Evolutionary conservation across 2,113 vertebrate genomes (phyloP).

Genomic region (Panurus biarmicus): DNA sequence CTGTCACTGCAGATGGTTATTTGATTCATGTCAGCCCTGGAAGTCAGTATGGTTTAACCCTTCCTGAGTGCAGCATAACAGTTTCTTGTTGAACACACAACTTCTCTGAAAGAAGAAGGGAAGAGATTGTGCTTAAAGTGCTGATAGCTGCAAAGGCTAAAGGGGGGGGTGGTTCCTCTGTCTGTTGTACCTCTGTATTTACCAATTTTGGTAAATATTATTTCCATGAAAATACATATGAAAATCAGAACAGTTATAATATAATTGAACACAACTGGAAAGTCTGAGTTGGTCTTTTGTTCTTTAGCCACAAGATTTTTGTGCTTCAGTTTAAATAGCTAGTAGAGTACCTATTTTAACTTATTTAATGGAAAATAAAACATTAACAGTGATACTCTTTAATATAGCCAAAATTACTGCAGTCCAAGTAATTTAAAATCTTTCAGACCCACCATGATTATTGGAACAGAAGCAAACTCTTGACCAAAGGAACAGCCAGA

Average conservation of each 20-base stretch:
- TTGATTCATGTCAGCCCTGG: background rate
- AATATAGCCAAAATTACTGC: background rate
- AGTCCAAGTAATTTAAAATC: background rate
- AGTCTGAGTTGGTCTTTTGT: background rate
- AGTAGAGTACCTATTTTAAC: background rate
- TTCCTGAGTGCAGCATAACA: background rate
- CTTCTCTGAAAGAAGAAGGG: background rate
- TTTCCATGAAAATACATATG: background rate
- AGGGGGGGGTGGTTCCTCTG: accelerated
- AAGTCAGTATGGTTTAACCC: background rate
- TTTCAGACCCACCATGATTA: background rate
- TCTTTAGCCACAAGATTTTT: background rate
- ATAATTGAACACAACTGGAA: background rate
- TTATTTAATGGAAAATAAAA: background rate
- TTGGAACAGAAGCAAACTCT: background rate
- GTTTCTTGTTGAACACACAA: background rate
- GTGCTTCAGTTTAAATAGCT: background rate
- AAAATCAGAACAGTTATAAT: background rate
- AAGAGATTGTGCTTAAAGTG: background rate
- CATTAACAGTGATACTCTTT: background rate
- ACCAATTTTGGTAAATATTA: background rate
- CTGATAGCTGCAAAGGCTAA: background rate
- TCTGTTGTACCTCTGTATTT: background rate
- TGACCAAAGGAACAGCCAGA: background rate
- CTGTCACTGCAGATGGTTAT: background rate